Evolutionary conservation across 2,113 vertebrate genomes (phyloP), one percentile per base, ranked within the genome.

Genomic region (Archocentrus centrarchus): DNA sequence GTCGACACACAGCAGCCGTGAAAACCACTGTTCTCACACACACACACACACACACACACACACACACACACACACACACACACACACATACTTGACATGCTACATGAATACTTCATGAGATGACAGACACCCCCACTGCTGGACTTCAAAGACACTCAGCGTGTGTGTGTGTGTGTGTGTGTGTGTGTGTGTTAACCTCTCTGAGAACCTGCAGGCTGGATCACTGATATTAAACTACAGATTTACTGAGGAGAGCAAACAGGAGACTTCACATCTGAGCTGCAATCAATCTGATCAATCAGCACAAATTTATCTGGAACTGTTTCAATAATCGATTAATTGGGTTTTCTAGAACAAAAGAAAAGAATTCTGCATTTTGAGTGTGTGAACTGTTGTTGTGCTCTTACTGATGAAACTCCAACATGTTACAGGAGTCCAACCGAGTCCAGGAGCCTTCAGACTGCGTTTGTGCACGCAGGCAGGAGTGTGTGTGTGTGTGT

Each of bases 51-150:
- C 47, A 50, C 47, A 50, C 47, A 17, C 47, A 50, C 47, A 11
- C 44, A 50, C 44, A 5, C 32, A 39, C 22, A 13, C 22, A 24
- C n/a, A 55, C 50, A 55, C 50, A 55, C 79, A 18, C 17, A 18
- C 73, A 63, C 27, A 57, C 82, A 64, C 85, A 91, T 83, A 86
- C 87, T 82, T 79, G 77, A 83, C 79, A 88, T 76, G 75, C 77
- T 80, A 44, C 87, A 94, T 95, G 90, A 95, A 94, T 95, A 94
- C 86, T 94, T 93, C 89, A 94, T 94, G 92, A 93, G 90, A 82
- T 58, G 86, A 75, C 83, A 82, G 86, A 83, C 70, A 75, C 82
- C 85, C 88, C 88, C 86, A 64, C 77, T 22, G 60, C 88, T 55
- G 90, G 92, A 93, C 93, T 92, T 94, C 92, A 95, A 94, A 95